A percentile compares a stretch with the other conserved stretches of the same genome.
These are phyloP conservation scores for Callipepla squamata DNA, from an alignment of 2,113 vertebrate genomes.

Conservation along the genomic window DNA sequence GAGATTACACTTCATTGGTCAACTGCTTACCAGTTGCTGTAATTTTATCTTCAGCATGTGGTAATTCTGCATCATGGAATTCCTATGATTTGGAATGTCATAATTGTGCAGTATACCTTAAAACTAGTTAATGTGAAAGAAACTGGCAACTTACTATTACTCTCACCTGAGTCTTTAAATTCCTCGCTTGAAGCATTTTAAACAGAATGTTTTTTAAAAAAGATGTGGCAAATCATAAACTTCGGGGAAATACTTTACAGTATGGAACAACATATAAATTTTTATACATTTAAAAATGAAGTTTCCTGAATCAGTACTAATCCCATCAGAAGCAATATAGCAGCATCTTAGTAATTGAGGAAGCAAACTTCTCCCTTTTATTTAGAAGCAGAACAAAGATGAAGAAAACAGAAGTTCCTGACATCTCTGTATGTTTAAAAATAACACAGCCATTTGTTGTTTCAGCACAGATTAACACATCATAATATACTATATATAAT, in stretches of 20 bases:
- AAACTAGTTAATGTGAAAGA: not conserved
- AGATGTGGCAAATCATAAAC: not conserved
- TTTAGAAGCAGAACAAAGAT: not conserved
- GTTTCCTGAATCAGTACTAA: not conserved
- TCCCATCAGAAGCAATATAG: not conserved
- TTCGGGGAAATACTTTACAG: not conserved
- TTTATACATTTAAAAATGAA: not conserved
- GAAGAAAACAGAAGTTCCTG: not conserved
- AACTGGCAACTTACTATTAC: not conserved
- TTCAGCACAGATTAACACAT: not conserved
- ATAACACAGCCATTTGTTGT: not conserved
- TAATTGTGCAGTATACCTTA: not conserved
- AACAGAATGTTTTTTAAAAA: not conserved
- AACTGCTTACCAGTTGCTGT: not conserved
- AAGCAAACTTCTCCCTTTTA: not conserved
- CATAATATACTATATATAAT: slow-evolving; percentile 11
- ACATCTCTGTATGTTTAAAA: not conserved
- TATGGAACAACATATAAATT: not conserved
- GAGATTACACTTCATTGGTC: not conserved
- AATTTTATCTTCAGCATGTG: not conserved
- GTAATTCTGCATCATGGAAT: not conserved
- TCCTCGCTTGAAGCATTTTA: not conserved
- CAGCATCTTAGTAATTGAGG: not conserved
- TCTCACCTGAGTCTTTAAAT: not conserved
- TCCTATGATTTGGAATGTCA: not conserved